Evolutionary conservation across 2,113 vertebrate species (phyloP).

Genomic region (Etheostoma cragini): DNA sequence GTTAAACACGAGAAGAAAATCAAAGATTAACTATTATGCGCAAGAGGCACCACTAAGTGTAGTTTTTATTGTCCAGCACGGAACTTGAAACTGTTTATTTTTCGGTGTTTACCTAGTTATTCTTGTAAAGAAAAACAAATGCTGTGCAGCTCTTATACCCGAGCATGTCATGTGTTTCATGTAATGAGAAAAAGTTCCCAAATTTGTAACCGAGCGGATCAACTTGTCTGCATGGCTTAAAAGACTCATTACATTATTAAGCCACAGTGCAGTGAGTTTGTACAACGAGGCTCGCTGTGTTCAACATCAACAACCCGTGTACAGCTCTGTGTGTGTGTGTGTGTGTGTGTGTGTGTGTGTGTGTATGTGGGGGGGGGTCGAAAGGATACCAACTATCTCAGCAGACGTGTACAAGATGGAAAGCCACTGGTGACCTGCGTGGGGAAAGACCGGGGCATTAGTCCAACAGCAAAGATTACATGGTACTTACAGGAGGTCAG

Average conservation of each 20-base stretch:
- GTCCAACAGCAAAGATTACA: conserved; percentile 76
- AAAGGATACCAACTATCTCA: conserved; percentile 44
- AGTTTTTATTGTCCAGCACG: no score
- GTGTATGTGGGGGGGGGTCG: background rate
- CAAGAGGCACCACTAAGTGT: no score
- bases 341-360: conserved; percentile 1
- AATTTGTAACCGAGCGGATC: conserved; percentile 76
- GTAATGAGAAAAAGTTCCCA: conserved; percentile 77
- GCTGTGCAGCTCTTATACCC: no score
- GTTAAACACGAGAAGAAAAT: no score
- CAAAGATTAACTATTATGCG: no score
- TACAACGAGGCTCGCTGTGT: conserved; percentile 64
- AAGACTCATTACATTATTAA: conserved; percentile 77
- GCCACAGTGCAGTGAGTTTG: conserved; percentile 72
- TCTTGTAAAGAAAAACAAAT: no score
- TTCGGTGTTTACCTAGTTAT: no score
- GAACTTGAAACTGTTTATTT: no score
- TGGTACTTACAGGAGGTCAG: conserved; percentile 66
- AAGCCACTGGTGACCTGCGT: conserved; percentile 73
- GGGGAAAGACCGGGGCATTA: conserved; percentile 64
- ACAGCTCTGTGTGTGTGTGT: conserved; percentile 15
- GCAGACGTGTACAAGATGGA: conserved; percentile 68
- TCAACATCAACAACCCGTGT: conserved; percentile 53
- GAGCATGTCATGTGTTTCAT: background rate
- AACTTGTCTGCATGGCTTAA: conserved; percentile 79